Conservation (phyloP, 2,113 vertebrate genomes). For the Pseudolaguvia tuberculata region DNA sequence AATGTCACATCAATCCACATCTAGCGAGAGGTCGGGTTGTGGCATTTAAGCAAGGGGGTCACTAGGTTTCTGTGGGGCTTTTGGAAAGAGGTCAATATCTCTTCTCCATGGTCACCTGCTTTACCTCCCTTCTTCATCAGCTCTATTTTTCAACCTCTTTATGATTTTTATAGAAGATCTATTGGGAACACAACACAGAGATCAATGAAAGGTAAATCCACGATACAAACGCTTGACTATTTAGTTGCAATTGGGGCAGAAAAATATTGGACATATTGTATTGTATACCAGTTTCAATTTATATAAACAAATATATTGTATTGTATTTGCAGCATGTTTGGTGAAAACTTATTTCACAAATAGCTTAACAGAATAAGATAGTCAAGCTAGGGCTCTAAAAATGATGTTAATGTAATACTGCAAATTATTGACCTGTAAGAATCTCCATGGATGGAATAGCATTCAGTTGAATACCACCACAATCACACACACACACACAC, state of each 20-base stretch:
- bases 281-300: constrained; percentile 1
- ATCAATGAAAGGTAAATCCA: constrained; percentile 20
- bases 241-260: background rate
- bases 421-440: constrained; percentile 5
- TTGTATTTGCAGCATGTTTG: background rate
- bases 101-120: constrained; percentile 41
- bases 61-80: constrained; percentile 41
- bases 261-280: background rate
- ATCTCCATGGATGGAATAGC: constrained; percentile 20
- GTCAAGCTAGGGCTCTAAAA: too few species aligned
- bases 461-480: constrained; percentile 29
- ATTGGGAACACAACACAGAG: constrained; percentile 10
- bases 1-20: constrained; percentile 51
- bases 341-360: background rate
- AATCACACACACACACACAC: too few species aligned
- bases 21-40: constrained; percentile 27
- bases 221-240: constrained; percentile 16
- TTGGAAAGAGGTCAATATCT: constrained; percentile 45
- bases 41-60: constrained; percentile 40
- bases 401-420: background rate
- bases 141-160: constrained; percentile 26
- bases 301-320: background rate
- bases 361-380: too few species aligned
- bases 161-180: constrained; percentile 25
- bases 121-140: constrained; percentile 22